phyloP scores from a whole-genome alignment of 2,888 invertebrate species.

The Rhimphoctona megacephalus region DNA sequence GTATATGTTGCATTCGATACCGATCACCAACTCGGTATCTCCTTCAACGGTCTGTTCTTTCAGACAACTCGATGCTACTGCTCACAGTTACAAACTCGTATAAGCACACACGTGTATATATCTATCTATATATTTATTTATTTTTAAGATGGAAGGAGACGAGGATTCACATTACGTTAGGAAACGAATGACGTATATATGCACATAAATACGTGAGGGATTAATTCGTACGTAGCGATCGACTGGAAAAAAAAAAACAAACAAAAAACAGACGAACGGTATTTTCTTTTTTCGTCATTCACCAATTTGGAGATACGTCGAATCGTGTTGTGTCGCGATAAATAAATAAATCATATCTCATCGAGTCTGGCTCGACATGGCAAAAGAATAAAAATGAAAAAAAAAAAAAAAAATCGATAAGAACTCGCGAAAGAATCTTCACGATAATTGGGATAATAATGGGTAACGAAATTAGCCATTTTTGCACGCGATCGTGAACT shows the following conservation, averaged over 20 bases:
- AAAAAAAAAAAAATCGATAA: not conserved
- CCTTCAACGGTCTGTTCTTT: slow-evolving; percentile 40
- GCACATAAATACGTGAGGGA: too few relatives aligned
- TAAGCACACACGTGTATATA: not conserved
- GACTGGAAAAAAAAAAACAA: not conserved
- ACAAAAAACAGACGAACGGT: not conserved
- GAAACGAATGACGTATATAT: not conserved
- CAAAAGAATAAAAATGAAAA: not conserved
- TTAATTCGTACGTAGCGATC: not conserved
- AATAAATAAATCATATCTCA: not conserved
- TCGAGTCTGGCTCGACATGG: not conserved
- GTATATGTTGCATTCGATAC: slow-evolving; percentile 50
- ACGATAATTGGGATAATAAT: not conserved
- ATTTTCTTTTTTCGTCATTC: not conserved
- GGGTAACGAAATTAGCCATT: not conserved
- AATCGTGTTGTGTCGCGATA: not conserved
- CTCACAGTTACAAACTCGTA: slow-evolving; percentile 20
- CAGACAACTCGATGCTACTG: slow-evolving; percentile 20
- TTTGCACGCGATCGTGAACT: not conserved
- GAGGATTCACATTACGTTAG: not conserved
- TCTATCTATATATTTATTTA: not conserved
- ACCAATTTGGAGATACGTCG: not conserved
- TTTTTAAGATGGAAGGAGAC: not conserved
- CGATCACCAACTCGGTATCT: slow-evolving; percentile 63
- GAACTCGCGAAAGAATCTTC: not conserved